Base-by-base conservation (phyloP, 2,888 invertebrate species). In the Meganola albula region DNA sequence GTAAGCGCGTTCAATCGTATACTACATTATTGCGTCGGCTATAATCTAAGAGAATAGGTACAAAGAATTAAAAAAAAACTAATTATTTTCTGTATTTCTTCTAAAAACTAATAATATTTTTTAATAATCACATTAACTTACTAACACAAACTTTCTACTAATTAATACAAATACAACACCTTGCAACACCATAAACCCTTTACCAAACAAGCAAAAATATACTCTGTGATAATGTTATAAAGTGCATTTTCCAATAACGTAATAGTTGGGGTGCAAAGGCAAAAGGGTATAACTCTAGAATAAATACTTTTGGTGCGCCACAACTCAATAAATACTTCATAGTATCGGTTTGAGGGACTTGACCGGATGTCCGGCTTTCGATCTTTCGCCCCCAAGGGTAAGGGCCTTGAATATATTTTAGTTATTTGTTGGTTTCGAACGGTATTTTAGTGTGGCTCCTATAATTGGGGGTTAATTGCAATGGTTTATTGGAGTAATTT, bases 321-420 rank as follows among this genome's bases (percentile, higher is more conserved):
- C 85, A 80, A 75, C 77, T 82, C 82, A 76, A 85, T 85, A 85
- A 85, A 85, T 85, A 85, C 84, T 80, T 84, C 79, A 82, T 82
- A 79, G 79, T 80, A 83, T 78, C 77, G 75, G 77, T 72, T 71
- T 69, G 72, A 74, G 75, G 77, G 72, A 68, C 64, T 69, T 74
- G 79, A 69, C 80, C 80, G 79, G 77, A 79, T 54, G 73, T 76
- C 72, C 72, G 78, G 73, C 76, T 76, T 77, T 69, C 78, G 80
- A 76, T 78, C 82, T 76, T 64, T 66, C 58, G 74, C 78, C 82
- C 78, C 64, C 53, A 65, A 74, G 72, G 58, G 60, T 49, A 49
- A 33, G 37, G 53, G 44, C 55, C 63, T 67, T 63, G 62, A 66
- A 64, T 63, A 56, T 63, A 63, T 60, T 63, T 53, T 49, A 58